A percentile compares a stretch with the other conserved stretches of the same genome.
Conservation (phyloP, 2,888 invertebrate species). For the Idaea straminata region DNA sequence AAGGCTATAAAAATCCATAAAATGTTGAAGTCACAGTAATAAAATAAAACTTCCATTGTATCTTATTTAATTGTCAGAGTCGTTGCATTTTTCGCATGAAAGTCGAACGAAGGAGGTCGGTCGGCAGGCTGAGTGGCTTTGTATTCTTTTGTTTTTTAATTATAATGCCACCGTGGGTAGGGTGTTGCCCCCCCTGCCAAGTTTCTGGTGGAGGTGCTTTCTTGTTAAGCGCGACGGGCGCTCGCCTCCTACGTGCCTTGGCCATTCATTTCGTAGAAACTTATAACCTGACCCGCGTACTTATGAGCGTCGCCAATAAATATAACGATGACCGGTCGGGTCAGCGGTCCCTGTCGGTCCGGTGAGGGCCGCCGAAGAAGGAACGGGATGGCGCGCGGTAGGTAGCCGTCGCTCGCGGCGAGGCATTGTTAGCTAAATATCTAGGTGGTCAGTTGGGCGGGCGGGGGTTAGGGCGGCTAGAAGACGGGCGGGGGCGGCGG, state of each 20-base stretch:
- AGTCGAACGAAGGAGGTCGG: conserved; percentile 59
- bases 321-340: conserved; percentile 77
- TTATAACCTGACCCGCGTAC: conserved; percentile 80
- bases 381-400: conserved; percentile 60
- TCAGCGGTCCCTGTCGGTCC: conserved; percentile 60
- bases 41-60: conserved; percentile 31
- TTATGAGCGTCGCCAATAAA: conserved; percentile 81
- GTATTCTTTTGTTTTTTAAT: conserved; percentile 81
- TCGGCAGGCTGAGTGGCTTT: conserved; percentile 71
- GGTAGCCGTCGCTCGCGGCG: conserved; percentile 59
- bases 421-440: conserved; percentile 80
- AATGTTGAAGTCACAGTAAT: conserved; percentile 16
- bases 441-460: conserved; percentile 77
- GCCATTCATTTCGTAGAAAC: conserved; percentile 78
- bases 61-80: conserved; percentile 53
- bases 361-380: conserved; percentile 33
- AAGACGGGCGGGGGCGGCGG: conserved; percentile 59
- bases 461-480: conserved; percentile 53
- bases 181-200: conserved; percentile 60
- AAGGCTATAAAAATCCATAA: conserved; percentile 1
- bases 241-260: conserved; percentile 76
- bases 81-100: conserved; percentile 71
- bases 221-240: conserved; percentile 70
- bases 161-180: conserved; percentile 68
- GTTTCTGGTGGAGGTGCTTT: conserved; percentile 74